Evolutionary conservation across 2,113 vertebrate genomes (phyloP).

Genomic region (Gallinago paraguaiae): DNA sequence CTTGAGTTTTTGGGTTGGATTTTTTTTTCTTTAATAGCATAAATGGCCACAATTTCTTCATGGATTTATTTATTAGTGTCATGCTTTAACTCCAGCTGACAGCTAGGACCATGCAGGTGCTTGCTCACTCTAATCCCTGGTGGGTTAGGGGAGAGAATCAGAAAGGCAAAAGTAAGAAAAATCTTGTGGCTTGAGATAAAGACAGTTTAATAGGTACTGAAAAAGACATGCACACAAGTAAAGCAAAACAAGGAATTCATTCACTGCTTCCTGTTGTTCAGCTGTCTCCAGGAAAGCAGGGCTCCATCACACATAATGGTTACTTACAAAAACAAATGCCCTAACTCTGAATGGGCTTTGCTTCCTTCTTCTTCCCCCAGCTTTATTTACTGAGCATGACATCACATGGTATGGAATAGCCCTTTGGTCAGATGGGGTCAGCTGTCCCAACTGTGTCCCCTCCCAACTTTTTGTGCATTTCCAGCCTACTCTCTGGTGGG

Average conservation of each 20-base stretch:
- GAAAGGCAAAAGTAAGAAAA: neutral
- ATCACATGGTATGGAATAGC: neutral
- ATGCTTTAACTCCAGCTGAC: neutral
- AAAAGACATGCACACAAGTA: neutral
- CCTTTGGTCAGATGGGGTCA: neutral
- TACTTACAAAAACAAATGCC: neutral
- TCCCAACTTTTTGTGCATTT: neutral
- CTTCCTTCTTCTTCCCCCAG: neutral
- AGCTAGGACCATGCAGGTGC: neutral
- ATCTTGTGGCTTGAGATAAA: neutral
- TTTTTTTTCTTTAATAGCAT: neutral
- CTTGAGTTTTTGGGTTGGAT: neutral
- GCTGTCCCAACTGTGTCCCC: neutral
- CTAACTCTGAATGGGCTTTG: neutral
- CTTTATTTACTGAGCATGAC: neutral
- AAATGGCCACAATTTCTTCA: neutral
- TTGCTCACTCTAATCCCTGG: neutral
- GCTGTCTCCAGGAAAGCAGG: neutral
- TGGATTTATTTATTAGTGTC: neutral
- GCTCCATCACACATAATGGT: neutral
- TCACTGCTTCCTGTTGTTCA: neutral
- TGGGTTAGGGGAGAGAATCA: neutral
- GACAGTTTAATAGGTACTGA: neutral
- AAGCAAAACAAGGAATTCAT: neutral
- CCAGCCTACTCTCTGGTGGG: neutral